These are phyloP conservation scores for Acrossocheilus fasciatus DNA, from an alignment of 2,797 vertebrate genomes.

Conservation along the genomic window DNA sequence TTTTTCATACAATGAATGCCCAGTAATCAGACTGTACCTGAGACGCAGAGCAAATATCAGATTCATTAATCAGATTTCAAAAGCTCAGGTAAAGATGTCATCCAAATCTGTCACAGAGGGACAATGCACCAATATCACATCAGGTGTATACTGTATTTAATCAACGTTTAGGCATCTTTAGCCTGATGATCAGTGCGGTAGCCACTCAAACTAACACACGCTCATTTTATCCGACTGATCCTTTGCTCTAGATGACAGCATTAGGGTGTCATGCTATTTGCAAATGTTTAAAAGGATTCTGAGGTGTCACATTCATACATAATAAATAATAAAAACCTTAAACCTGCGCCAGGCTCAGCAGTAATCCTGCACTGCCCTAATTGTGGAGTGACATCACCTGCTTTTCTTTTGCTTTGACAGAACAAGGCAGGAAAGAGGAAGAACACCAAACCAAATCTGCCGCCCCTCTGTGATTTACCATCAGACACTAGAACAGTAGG, in stretches of 20 bases:
- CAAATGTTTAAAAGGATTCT: slow-evolving; percentile 17
- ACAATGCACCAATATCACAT: slow-evolving; percentile 36
- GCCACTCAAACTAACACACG: slow-evolving; percentile 18
- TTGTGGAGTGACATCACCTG: slow-evolving; percentile 74
- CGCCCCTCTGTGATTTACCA: slow-evolving; percentile 64
- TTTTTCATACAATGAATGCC: neutral
- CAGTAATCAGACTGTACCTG: neutral
- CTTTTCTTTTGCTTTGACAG: slow-evolving; percentile 64
- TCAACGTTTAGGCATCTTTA: slow-evolving; percentile 17
- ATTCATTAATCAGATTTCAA: slow-evolving; percentile 4
- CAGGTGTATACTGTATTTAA: slow-evolving; percentile 11
- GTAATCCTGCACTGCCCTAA: slow-evolving; percentile 79
- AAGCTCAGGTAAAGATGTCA: slow-evolving; percentile 34
- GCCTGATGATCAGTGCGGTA: neutral
- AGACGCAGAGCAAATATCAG: neutral
- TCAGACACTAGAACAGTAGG: slow-evolving; percentile 71
- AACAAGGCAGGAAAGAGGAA: slow-evolving; percentile 33
- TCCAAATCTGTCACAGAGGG: slow-evolving; percentile 53
- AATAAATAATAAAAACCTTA: slow-evolving; percentile 59
- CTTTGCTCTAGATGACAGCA: slow-evolving; percentile 34
- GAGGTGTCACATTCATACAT: slow-evolving; percentile 37
- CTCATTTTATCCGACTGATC: neutral
- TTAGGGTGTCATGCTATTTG: slow-evolving; percentile 34
- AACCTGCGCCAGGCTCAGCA: slow-evolving; percentile 72
- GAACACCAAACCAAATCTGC: slow-evolving; percentile 63